Conservation (phyloP, 2,888 invertebrate genomes). For the Hyposoter didymator region DNA sequence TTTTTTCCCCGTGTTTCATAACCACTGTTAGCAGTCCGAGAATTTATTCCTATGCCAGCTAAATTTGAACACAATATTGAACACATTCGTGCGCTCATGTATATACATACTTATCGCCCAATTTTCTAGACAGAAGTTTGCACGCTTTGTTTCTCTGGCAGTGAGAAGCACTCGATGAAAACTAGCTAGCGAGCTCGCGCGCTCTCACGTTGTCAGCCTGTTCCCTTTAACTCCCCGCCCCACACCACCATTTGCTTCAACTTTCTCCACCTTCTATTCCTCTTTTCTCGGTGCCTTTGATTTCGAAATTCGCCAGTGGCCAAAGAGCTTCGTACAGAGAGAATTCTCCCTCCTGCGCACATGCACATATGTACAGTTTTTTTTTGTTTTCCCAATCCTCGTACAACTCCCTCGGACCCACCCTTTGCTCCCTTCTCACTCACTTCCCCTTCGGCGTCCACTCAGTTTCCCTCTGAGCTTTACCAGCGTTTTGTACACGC, state of each 20-base stretch:
- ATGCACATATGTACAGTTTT: conserved; percentile 17
- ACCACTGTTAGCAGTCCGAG: conserved; percentile 1
- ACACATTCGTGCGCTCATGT: neutral
- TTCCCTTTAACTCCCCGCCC: neutral
- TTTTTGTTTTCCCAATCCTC: conserved; percentile 8
- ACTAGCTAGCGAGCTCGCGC: conserved; percentile 40
- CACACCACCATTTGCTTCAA: conserved; percentile 11
- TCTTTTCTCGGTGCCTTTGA: conserved; percentile 55
- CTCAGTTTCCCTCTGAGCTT: conserved; percentile 43
- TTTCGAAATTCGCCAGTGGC: conserved; percentile 61
- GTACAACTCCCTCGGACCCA: conserved; percentile 1
- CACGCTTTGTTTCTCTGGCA: conserved; percentile 41
- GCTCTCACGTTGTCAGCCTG: conserved; percentile 8
- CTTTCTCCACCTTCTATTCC: neutral
- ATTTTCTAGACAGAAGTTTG: conserved; percentile 37
- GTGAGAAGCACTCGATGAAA: conserved; percentile 39
- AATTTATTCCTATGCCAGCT: conserved; percentile 32
- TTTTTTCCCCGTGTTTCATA: neutral
- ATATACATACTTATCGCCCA: neutral
- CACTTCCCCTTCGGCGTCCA: conserved; percentile 31
- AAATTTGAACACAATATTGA: neutral
- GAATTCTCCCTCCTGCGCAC: conserved; percentile 15
- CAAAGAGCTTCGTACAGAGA: conserved; percentile 53
- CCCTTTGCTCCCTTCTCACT: neutral
- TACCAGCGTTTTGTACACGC: conserved; percentile 40